phyloP scores from a whole-genome alignment of 2,113 vertebrate genomes.

The Sturnus vulgaris region DNA sequence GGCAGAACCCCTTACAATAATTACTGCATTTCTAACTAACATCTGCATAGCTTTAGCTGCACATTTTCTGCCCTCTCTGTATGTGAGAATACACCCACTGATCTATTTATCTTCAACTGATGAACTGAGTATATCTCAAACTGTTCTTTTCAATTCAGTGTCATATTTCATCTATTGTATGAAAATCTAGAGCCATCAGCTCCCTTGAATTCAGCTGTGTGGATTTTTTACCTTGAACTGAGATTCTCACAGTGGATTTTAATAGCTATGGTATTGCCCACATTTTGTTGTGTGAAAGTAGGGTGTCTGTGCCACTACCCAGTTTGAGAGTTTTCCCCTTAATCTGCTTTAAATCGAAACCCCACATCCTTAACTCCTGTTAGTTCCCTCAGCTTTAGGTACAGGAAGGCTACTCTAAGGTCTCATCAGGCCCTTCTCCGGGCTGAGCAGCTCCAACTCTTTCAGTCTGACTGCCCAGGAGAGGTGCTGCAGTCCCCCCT shows the following conservation, averaged over 20 bases:
- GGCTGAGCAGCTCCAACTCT: background rate
- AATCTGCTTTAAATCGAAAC: background rate
- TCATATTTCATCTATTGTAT: background rate
- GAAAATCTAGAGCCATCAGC: background rate
- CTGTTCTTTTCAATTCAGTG: background rate
- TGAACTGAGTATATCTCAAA: background rate
- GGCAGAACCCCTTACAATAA: background rate
- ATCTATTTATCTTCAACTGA: background rate
- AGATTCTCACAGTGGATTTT: background rate
- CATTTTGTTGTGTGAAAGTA: background rate
- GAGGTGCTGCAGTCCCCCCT: background rate
- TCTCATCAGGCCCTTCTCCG: background rate
- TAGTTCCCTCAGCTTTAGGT: background rate
- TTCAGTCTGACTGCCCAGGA: background rate
- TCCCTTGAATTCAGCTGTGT: background rate
- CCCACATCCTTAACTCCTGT: background rate
- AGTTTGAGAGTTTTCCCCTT: background rate
- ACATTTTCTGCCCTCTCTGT: background rate
- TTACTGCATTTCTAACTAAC: background rate
- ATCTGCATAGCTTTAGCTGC: background rate
- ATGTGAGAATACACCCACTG: background rate
- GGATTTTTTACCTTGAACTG: background rate
- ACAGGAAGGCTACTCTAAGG: background rate
- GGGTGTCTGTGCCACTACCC: background rate
- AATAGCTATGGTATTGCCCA: background rate